phyloP scores from a whole-genome alignment of 2,797 vertebrate genomes.

The Neomorphus geoffroyi region DNA sequence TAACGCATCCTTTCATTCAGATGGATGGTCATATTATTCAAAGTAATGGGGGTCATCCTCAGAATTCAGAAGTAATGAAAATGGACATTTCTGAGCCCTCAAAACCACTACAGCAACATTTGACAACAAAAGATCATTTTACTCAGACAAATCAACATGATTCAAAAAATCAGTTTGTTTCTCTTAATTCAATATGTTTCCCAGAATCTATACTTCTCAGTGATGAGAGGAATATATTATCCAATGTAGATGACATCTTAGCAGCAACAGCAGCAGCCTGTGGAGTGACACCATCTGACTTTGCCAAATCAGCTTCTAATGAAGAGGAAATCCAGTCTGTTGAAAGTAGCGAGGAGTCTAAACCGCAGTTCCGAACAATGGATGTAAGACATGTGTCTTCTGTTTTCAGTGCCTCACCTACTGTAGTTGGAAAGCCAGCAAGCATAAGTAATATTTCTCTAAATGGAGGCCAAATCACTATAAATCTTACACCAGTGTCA shows the following conservation, averaged over 20 bases:
- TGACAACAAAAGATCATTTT: conserved; percentile 85
- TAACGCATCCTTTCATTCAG: conserved; percentile 87
- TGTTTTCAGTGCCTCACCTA: conserved; percentile 84
- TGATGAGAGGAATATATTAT: conserved; percentile 95
- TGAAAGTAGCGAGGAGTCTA: conserved; percentile 82
- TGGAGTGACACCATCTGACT: conserved; percentile 93
- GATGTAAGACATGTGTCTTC: conserved; percentile 86
- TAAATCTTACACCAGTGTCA: conserved; percentile 81
- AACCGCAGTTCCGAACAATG: conserved; percentile 85
- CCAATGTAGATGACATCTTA: conserved; percentile 96
- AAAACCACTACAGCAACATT: conserved; percentile 84
- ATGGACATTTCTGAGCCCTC: conserved; percentile 83
- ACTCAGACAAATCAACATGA: conserved; percentile 86
- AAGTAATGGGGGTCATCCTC: conserved; percentile 80
- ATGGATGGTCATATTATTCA: conserved; percentile 88
- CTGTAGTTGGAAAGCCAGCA: conserved; percentile 82
- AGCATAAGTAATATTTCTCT: conserved; percentile 84
- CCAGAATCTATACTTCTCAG: conserved; percentile 92
- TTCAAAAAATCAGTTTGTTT: conserved; percentile 91
- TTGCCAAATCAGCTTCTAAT: conserved; percentile 88
- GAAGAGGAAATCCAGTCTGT: conserved; percentile 84
- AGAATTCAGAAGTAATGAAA: conserved; percentile 83
- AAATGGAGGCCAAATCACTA: conserved; percentile 85
- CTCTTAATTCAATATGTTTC: conserved; percentile 95
- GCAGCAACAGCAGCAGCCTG: conserved; percentile 96